Percentiles rank a stretch among this genome's conserved stretches.
These are phyloP conservation scores for Scaptomyza reducta DNA, from an alignment of 2,888 invertebrate species.

Conservation along the genomic window DNA sequence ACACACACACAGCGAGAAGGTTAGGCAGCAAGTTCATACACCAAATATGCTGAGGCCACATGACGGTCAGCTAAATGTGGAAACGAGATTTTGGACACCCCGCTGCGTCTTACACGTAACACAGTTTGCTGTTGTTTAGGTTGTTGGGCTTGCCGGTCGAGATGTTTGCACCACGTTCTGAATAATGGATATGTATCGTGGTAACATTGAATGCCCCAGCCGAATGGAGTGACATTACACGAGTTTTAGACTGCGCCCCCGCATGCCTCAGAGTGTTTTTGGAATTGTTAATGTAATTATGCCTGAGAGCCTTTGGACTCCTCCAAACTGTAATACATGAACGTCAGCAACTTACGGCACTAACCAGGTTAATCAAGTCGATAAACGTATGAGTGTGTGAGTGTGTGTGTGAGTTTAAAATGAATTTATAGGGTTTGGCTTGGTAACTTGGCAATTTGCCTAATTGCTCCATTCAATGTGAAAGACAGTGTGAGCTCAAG, in stretches of 20 bases:
- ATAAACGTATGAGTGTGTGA: conserved; percentile 38
- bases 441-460: conserved; percentile 60
- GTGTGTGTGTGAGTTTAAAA: conserved; percentile 47
- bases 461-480: conserved; percentile 49
- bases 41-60: conserved; percentile 61
- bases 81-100: conserved; percentile 12
- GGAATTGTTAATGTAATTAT: conserved; percentile 77
- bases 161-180: conserved; percentile 75
- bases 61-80: conserved; percentile 27
- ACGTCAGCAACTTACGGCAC: conserved; percentile 16
- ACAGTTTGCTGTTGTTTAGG: conserved; percentile 35
- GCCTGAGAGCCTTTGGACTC: conserved; percentile 57
- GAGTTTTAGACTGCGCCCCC: conserved; percentile 30
- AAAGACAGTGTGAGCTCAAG: not conserved
- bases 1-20: conserved; percentile 53
- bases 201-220: conserved; percentile 66
- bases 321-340: not conserved
- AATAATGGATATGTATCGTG: conserved; percentile 75
- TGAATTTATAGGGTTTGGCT: conserved; percentile 26
- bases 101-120: conserved; percentile 63
- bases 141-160: conserved; percentile 54
- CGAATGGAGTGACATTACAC: conserved; percentile 67
- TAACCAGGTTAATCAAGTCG: conserved; percentile 58
- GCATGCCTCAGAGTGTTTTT: conserved; percentile 55
- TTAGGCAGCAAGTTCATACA: conserved; percentile 66